Conservation (phyloP, 1,140 invertebrate species). For the Mylabris phalerata region DNA sequence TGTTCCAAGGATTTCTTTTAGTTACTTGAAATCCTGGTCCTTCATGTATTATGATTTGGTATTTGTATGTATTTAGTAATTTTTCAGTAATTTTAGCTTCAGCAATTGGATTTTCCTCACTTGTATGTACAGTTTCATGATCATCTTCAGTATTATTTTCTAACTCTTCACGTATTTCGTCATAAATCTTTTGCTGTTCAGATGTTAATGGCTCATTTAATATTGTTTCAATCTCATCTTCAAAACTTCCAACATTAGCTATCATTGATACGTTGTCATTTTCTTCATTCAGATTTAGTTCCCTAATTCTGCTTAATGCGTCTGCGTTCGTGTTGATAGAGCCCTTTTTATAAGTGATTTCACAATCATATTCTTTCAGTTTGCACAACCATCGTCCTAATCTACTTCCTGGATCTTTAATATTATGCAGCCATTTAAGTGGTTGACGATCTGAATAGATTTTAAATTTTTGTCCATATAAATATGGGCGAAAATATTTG, state of each 20-base stretch:
- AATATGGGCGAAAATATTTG: slow-evolving; percentile 33
- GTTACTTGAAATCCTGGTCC: too few species aligned
- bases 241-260: not conserved
- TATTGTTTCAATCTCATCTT: too few species aligned
- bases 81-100: too few species aligned
- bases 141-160: too few species aligned
- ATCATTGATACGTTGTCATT: not conserved
- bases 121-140: too few species aligned
- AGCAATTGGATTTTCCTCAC: too few species aligned
- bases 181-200: not conserved
- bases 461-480: slow-evolving; percentile 38
- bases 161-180: too few species aligned
- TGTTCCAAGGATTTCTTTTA: too few species aligned
- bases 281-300: not conserved
- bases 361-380: slow-evolving; percentile 37
- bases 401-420: slow-evolving; percentile 31
- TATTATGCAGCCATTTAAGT: slow-evolving; percentile 37
- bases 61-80: too few species aligned
- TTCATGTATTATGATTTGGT: too few species aligned
- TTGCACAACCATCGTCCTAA: slow-evolving; percentile 35
- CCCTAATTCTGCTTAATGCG: slow-evolving; percentile 7
- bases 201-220: not conserved
- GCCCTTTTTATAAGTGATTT: not conserved
- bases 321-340: not conserved
- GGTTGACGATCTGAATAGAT: slow-evolving; percentile 43